These are phyloP conservation scores for Motacilla tschutschensis DNA, from an alignment of 2,113 vertebrate genomes.

Conservation along the genomic window DNA sequence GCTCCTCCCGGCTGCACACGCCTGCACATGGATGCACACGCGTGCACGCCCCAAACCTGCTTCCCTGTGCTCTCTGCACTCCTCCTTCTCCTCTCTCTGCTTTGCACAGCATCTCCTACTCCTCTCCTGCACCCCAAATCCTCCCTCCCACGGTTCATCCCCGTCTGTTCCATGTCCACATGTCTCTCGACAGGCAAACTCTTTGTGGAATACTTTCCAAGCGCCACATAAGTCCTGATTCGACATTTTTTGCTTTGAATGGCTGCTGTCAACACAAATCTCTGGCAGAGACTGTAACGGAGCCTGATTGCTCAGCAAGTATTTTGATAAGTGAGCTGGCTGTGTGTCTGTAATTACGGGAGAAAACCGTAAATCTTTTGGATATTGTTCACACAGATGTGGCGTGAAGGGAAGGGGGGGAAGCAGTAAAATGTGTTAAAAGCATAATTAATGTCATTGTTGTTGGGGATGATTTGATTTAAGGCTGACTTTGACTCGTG, in stretches of 20 bases:
- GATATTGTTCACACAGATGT: slow-evolving; percentile 88
- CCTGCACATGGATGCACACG: neutral
- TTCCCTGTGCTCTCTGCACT: neutral
- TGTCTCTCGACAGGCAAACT: slow-evolving; percentile 61
- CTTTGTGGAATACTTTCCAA: slow-evolving; percentile 52
- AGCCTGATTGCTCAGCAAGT: slow-evolving; percentile 84
- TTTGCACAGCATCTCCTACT: neutral
- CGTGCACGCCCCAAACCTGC: neutral
- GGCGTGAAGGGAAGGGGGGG: slow-evolving; percentile 71
- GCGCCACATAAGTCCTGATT: slow-evolving; percentile 71
- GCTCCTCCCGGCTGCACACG: neutral
- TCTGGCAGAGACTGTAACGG: slow-evolving; percentile 66
- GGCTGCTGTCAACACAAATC: slow-evolving; percentile 82
- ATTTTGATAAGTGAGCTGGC: slow-evolving; percentile 81
- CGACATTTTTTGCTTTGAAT: slow-evolving; percentile 75
- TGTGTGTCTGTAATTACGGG: slow-evolving; percentile 84
- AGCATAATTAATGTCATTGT: slow-evolving; percentile 85
- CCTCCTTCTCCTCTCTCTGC: neutral
- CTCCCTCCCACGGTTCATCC: neutral
- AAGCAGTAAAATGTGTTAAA: slow-evolving; percentile 81
- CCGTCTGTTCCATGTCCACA: neutral
- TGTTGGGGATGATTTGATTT: slow-evolving; percentile 78
- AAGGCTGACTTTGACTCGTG: slow-evolving; percentile 61
- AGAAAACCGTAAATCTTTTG: slow-evolving; percentile 83
- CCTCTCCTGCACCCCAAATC: neutral